phyloP scores from a whole-genome alignment of 2,113 vertebrate species.

The Phaethornis superciliosus region DNA sequence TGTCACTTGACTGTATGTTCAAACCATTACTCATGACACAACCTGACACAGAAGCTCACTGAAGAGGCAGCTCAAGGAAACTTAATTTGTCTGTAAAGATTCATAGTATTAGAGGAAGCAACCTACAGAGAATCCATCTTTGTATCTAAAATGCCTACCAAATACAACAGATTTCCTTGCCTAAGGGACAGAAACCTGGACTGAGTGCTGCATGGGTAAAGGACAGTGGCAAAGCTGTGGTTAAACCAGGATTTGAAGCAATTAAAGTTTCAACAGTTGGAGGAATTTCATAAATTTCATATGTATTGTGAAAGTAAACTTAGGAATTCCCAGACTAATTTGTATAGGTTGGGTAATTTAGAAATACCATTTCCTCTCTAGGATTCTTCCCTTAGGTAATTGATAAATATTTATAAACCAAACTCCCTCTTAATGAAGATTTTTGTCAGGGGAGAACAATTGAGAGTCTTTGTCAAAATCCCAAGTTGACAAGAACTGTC shows the following conservation, averaged over 20 bases:
- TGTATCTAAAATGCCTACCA: background rate
- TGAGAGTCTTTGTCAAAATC: slow-evolving; percentile 47
- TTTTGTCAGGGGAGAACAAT: slow-evolving; percentile 59
- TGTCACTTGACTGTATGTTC: rapidly evolving
- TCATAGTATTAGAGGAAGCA: background rate
- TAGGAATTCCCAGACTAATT: slow-evolving; percentile 21
- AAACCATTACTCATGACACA: background rate
- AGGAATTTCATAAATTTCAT: background rate
- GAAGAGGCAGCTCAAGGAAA: background rate
- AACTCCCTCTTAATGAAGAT: slow-evolving; percentile 47
- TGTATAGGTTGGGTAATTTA: slow-evolving; percentile 38
- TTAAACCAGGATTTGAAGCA: background rate
- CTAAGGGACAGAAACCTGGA: background rate
- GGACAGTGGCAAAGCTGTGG: background rate
- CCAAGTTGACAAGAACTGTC: slow-evolving; percentile 54
- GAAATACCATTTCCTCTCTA: slow-evolving; percentile 20
- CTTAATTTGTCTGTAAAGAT: background rate
- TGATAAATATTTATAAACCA: slow-evolving; percentile 65
- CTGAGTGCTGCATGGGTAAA: background rate
- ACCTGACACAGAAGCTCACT: background rate
- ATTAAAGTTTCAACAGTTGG: background rate
- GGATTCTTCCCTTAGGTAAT: slow-evolving; percentile 37
- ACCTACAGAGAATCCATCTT: background rate
- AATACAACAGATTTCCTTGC: background rate
- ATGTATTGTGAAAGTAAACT: slow-evolving; percentile 3